A percentile compares a stretch with the other conserved stretches of the same genome.
phyloP scores from a whole-genome alignment of 2,797 vertebrate species.

The Pantherophis vulpinus region DNA sequence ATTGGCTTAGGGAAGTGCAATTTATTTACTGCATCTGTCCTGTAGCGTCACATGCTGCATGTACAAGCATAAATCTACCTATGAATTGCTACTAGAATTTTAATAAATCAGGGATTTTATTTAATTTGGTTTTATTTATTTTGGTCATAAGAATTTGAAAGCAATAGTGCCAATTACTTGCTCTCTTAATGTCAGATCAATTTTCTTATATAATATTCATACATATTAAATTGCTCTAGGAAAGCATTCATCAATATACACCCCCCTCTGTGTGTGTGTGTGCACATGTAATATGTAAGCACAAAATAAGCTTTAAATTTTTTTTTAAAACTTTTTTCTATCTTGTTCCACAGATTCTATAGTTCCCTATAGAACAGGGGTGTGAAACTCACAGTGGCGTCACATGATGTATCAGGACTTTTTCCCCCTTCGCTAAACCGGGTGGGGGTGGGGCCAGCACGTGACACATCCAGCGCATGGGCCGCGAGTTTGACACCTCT shows the following conservation, averaged over 20 bases:
- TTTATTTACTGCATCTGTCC: not conserved
- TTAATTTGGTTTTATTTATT: not conserved
- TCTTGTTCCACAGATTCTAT: not conserved
- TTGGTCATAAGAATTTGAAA: not conserved
- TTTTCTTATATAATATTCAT: not conserved
- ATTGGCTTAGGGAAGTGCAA: not conserved
- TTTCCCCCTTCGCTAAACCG: too few relatives aligned
- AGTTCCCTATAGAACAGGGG: too few relatives aligned
- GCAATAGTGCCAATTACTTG: not conserved
- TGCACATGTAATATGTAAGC: not conserved
- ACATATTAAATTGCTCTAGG: not conserved
- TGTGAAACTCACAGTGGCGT: too few relatives aligned
- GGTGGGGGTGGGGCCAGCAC: too few relatives aligned
- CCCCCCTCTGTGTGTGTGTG: too few relatives aligned
- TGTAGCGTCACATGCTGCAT: not conserved
- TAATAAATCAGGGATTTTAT: not conserved
- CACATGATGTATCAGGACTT: too few relatives aligned
- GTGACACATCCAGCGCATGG: accelerated
- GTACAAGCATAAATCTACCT: not conserved
- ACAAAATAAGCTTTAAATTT: not conserved
- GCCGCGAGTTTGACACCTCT: too few relatives aligned
- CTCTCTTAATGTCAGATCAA: not conserved
- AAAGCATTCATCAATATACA: not conserved
- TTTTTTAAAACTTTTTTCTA: not conserved
- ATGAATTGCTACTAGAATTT: not conserved